Conservation (phyloP, 2,113 vertebrate genomes). For the Ursus arctos region DNA sequence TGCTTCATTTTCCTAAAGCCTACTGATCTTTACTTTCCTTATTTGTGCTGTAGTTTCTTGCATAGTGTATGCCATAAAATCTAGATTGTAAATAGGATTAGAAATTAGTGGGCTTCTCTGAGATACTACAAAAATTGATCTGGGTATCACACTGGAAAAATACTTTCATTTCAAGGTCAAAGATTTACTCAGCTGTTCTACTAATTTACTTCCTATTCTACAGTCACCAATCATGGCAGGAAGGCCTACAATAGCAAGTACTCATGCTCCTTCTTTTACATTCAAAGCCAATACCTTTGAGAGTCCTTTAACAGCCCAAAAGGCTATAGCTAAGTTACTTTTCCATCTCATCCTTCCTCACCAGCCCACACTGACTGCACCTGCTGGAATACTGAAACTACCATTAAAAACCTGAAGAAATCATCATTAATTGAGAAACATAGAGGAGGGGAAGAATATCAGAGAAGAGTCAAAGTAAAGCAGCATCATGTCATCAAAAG, state of each 20-base stretch:
- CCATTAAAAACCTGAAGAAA: not conserved
- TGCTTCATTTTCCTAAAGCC: conserved; percentile 31
- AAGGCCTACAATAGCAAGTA: not conserved
- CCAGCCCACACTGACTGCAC: not conserved
- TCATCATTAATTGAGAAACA: not conserved
- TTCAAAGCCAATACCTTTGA: not conserved
- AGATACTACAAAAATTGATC: not conserved
- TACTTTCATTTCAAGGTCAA: not conserved
- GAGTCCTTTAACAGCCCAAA: not conserved
- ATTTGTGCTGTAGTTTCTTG: not conserved
- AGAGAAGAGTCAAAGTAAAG: not conserved
- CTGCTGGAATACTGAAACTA: not conserved
- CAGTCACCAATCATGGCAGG: not conserved
- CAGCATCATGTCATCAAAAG: not conserved
- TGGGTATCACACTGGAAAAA: not conserved
- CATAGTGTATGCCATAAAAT: not conserved
- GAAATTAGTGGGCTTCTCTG: not conserved
- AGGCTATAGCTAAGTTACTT: not conserved
- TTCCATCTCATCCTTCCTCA: not conserved
- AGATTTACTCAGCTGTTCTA: not conserved
- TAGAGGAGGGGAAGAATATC: not conserved
- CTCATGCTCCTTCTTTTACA: not conserved
- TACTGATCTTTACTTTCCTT: not conserved
- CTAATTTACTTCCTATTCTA: not conserved
- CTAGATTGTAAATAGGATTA: not conserved